These are phyloP conservation scores for Crenichthys baileyi DNA, from an alignment of 2,797 vertebrate genomes.

Conservation along the genomic window DNA sequence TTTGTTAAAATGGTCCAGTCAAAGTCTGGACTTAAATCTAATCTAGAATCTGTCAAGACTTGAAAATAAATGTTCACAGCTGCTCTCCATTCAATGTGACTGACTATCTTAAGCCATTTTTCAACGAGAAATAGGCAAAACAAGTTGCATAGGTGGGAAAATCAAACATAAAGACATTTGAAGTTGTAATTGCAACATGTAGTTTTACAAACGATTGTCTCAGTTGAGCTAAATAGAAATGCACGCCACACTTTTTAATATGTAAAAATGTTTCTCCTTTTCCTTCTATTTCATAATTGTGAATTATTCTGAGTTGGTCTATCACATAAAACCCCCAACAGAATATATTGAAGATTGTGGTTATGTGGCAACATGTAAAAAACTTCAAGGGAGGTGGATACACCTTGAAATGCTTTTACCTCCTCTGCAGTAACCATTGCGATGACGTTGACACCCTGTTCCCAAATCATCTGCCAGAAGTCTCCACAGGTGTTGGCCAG, in stretches of 20 bases:
- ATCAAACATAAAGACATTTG: not conserved
- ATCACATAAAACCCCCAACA: no score
- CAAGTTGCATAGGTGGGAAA: not conserved
- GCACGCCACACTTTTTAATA: not conserved
- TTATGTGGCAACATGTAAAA: not conserved
- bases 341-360: not conserved
- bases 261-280: not conserved
- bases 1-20: not conserved
- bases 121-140: no score
- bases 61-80: not conserved
- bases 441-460: constrained; percentile 96
- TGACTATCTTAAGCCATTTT: not conserved
- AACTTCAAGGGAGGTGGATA: not conserved
- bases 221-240: no score
- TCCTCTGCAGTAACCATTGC: constrained; percentile 98
- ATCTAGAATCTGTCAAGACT: not conserved
- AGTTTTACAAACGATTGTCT: no score
- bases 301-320: not conserved
- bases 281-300: not conserved
- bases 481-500: constrained; percentile 94
- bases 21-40: not conserved
- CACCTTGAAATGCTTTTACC: constrained; percentile 76
- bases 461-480: constrained; percentile 99
- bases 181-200: no score
- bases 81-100: not conserved